These are phyloP conservation scores for Muntiacus muntjak DNA, from an alignment of 2,113 vertebrate genomes.

Conservation along the genomic window DNA sequence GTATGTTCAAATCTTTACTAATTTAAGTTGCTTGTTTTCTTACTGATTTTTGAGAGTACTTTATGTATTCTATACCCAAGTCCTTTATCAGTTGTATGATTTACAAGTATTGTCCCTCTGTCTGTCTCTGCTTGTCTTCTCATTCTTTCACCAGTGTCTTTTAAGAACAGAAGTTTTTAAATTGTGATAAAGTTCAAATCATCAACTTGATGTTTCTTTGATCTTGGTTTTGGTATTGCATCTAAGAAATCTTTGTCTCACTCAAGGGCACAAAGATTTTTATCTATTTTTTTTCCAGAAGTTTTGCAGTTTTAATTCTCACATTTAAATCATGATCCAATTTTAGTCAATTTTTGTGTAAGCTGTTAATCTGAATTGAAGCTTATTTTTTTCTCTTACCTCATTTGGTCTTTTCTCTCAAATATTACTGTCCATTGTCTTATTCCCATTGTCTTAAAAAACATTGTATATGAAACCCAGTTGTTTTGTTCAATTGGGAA, in stretches of 20 bases:
- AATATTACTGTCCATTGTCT: background rate
- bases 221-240: background rate
- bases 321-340: background rate
- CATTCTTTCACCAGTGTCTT: background rate
- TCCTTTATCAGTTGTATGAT: background rate
- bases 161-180: background rate
- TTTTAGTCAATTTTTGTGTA: background rate
- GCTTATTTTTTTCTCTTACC: background rate
- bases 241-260: background rate
- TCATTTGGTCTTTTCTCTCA: background rate
- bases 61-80: background rate
- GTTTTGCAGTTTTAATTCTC: background rate
- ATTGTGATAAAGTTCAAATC: background rate
- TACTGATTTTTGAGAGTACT: background rate
- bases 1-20: background rate
- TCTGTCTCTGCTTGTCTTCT: background rate
- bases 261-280: background rate
- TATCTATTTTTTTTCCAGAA: background rate
- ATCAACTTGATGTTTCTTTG: background rate
- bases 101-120: background rate
- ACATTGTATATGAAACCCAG: background rate
- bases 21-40: background rate
- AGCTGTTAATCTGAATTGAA: background rate
- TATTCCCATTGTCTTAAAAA: background rate
- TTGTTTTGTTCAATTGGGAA: background rate